Evolutionary conservation across 2,888 invertebrate genomes (phyloP).

Genomic region (Bellardia pandia): DNA sequence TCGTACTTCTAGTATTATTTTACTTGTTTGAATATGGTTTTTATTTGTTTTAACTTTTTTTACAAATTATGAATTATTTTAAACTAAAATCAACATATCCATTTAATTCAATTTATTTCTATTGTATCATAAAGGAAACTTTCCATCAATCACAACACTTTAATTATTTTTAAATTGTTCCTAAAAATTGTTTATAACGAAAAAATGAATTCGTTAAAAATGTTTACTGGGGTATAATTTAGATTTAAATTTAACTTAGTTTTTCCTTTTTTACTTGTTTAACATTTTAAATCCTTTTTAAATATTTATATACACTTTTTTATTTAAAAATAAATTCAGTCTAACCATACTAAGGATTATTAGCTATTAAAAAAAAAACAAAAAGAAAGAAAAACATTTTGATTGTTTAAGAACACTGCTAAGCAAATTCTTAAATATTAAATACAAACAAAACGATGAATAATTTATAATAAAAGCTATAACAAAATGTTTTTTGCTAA

Average conservation of each 20-base stretch:
- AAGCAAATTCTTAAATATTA: conserved; percentile 62
- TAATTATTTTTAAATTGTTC: no score
- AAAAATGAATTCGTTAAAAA: no score
- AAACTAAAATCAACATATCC: no score
- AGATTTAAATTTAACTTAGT: background rate
- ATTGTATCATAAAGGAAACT: no score
- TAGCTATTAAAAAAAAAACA: conserved; percentile 18
- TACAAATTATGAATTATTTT: no score
- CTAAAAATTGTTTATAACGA: no score
- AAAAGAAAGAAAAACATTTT: conserved; percentile 53
- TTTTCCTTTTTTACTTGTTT: conserved; percentile 14
- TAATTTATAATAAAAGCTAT: conserved; percentile 44
- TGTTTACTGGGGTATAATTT: background rate
- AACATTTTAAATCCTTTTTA: background rate
- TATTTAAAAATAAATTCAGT: background rate
- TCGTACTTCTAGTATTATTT: no score
- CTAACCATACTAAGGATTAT: background rate
- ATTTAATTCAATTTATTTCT: no score
- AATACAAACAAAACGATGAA: conserved; percentile 29
- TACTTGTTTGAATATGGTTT: no score
- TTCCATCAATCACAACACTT: no score
- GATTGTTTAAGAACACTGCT: conserved; percentile 61
- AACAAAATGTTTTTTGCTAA: conserved; percentile 62
- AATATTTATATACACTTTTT: conserved; percentile 1
- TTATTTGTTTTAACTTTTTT: no score